These are phyloP conservation scores for Eupithecia pulchellata DNA, from an alignment of 2,888 invertebrate species.

Conservation along the genomic window DNA sequence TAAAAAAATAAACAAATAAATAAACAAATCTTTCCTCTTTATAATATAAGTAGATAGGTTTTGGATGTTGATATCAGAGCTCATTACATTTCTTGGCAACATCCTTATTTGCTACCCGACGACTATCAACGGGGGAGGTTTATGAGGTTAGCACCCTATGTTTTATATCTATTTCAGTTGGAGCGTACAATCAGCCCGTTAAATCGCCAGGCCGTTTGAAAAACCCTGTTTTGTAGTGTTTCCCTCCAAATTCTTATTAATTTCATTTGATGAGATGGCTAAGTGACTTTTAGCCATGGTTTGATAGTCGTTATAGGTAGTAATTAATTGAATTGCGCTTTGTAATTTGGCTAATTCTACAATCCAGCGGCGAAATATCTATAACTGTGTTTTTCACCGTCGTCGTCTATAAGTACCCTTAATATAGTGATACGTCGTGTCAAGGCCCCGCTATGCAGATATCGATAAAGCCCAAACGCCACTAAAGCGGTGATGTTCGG, in stretches of 20 bases:
- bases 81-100: too few species aligned
- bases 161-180: neutral
- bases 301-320: neutral
- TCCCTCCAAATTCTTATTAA: neutral
- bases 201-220: neutral
- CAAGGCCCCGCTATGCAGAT: slow-evolving; percentile 78
- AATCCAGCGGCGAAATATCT: neutral
- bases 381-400: neutral
- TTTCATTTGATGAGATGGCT: neutral
- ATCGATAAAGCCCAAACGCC: slow-evolving; percentile 63
- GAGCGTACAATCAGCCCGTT: neutral
- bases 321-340: neutral
- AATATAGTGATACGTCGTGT: slow-evolving; percentile 48
- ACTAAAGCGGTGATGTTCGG: too few species aligned
- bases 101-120: too few species aligned
- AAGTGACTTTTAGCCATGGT: neutral
- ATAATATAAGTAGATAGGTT: too few species aligned
- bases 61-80: too few species aligned
- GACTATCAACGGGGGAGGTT: too few species aligned
- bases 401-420: neutral
- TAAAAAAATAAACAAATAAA: too few species aligned
- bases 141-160: too few species aligned
- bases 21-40: too few species aligned
- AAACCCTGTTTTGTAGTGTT: neutral
- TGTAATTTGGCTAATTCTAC: neutral